These are phyloP conservation scores for Calypte anna DNA, from an alignment of 2,113 vertebrate species.

Conservation along the genomic window DNA sequence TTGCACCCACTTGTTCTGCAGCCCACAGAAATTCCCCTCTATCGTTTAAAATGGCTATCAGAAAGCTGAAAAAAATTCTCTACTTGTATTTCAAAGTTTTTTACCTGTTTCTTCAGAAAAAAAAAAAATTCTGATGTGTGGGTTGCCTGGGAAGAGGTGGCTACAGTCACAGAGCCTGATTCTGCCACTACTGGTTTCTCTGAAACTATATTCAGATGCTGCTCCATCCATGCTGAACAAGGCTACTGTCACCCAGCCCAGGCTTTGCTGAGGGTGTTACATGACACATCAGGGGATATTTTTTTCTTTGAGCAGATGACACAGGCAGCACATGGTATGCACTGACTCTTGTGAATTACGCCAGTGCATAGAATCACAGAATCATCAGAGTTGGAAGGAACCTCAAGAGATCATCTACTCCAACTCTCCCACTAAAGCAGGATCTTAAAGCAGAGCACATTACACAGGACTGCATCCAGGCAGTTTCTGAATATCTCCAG, in stretches of 20 bases:
- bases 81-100: not conserved
- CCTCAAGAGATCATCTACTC: no score
- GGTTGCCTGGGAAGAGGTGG: not conserved
- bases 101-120: not conserved
- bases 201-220: not conserved
- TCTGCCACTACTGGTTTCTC: not conserved
- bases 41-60: not conserved
- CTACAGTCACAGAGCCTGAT: not conserved
- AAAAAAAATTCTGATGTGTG: not conserved
- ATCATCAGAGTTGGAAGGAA: no score
- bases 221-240: not conserved
- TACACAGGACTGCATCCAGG: no score
- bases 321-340: accelerated
- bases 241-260: not conserved
- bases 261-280: not conserved
- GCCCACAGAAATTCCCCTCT: not conserved
- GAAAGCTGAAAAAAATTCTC: not conserved
- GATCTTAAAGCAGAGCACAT: no score
- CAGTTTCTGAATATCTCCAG: no score
- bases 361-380: no score
- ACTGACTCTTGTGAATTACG: not conserved
- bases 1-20: not conserved
- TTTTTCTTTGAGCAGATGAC: not conserved
- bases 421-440: no score
- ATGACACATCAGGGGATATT: accelerated